Evolutionary conservation across 1,140 invertebrate species (phyloP), one percentile per base, ranked within the genome.

Genomic region (Acromyrmex echinatior): DNA sequence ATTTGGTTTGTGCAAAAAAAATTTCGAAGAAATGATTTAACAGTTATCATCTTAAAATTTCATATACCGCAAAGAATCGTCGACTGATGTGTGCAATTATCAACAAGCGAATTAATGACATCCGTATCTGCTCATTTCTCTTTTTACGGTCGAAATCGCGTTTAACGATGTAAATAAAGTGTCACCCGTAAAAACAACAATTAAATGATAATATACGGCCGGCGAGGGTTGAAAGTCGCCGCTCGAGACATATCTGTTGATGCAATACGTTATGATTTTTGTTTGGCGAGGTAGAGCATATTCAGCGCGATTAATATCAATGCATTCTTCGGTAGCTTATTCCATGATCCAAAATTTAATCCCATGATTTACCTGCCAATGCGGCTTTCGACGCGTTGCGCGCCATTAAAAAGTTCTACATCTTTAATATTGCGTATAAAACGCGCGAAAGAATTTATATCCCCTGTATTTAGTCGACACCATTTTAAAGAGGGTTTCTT

Each of bases 341-440:
- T 28, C 49, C 71, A 49, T 31, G 86, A 87, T 84, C 51, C 86
- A 78, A 85, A 89, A 87, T 89, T 89, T 87, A 85, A 85, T 89
- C 74, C 31, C 58, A 35, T 74, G 71, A 87, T 84, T 87, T 78
- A 77, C 18, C 60, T 14, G 39, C 45, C n/a, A 25, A 68, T 25
- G 49, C 56, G 18, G 39, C 56, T 82, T 49, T 66, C 28, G 25
- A 56, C 45, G 80, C 31, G 31, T 56, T 53, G 3, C 31, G 73
- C 2, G 65, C 60, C 79, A 68, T 85, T 89, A 89, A 90, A 87
- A 87, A 87, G 28, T 85, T 68, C 62, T 73, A 58, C 86, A 68
- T 18, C 74, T 90, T 87, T 89, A 80, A 89, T 85, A 89, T 90
- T 86, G 76, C 56, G 86, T 60, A 77, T 89, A 87, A 90, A 89